Evolutionary conservation across 2,888 invertebrate genomes (phyloP), one percentile per base, ranked within the genome.

Genomic region (Polyommatus iphigenia): DNA sequence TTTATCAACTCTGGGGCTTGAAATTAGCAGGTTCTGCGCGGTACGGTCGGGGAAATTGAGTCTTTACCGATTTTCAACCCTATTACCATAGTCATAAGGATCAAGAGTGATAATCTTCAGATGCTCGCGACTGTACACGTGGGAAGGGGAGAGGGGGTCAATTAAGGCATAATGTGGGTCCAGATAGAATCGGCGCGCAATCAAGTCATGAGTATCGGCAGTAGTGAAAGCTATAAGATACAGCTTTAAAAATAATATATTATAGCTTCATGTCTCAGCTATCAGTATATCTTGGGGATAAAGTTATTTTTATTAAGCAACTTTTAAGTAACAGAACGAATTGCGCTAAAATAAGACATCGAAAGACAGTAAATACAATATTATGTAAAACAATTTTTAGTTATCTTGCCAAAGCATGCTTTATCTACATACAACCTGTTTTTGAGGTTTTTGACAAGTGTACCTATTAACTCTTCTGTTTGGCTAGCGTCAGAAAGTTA

Each of bases 81-180:
- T 67, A 29, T 32, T 15, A 10, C 15, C 0, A 32, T 67, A 6
- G 18, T 15, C 24, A 15, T 29, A 67, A 18, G 67, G 67, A 15
- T 67, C 15, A 32, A 67, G 6, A 13, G 29, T 78, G 79, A 77
- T 82, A 81, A 83, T 79, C 80, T 80, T 80, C 75, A 78, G 79
- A 78, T 81, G 79, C 79, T 81, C 78, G 76, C 78, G 78, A 73
- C 79, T 78, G 81, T 81, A 80, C 80, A 80, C 13, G 67, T 15
- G 82, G 79, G 83, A 80, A 79, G 80, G 80, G 80, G 81, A 85
- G 85, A 87, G 88, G 90, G 87, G 88, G 88, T 91, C 90, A 91
- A 90, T 91, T 91, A 90, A 91, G 87, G 86, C 87, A 89, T 90
- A 87, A 87, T 87, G 86, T 85, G 87, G 84, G 83, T 81, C 80